Evolutionary conservation across 2,888 invertebrate genomes (phyloP), one percentile per base, ranked within the genome.

Genomic region (Hyppa rectilinea): DNA sequence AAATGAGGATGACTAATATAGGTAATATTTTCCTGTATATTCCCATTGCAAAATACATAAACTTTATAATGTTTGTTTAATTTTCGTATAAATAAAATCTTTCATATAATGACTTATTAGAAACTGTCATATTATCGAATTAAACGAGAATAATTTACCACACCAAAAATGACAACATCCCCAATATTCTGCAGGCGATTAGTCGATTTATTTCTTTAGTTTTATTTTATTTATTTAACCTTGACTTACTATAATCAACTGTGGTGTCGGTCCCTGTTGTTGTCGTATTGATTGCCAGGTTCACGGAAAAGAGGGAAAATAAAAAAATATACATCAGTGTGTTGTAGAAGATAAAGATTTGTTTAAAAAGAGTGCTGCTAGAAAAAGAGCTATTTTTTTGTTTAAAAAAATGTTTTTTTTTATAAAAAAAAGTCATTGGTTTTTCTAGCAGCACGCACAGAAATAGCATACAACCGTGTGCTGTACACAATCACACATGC

Each of bases 211-310:
- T 55, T 75, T 71, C 20, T 53, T 67, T 64, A 65, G 43, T 31
- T 68, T 53, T 61, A 77, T 50, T 59, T 65, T 58, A 58, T 55
- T 71, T 67, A n/a, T n/a, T n/a, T n/a, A n/a, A n/a, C 60, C 78
- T 79, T 80, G 73, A 96, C 96, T 96, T 96, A 96, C 96, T 92
- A 96, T 96, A 84, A 96, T 96, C 91, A 96, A 93, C 87, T 96
- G 96, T 89, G 96, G 96, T 80, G 94, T 88, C 76, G 96, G 96
- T 73, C 96, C 96, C 96, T 96, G 96, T 84, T 71, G 89, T 85
- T 76, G 86, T 80, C 84, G 78, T 84, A 82, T 84, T 75, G 73
- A 85, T 78, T 70, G 69, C 75, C 80, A 80, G 87, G 87, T 87
- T 84, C 85, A 85, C 87, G 89, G 88, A 53, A 92, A 88, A 91